Evolutionary conservation across 2,888 invertebrate species (phyloP).

Genomic region (Pachydiplax longipennis): DNA sequence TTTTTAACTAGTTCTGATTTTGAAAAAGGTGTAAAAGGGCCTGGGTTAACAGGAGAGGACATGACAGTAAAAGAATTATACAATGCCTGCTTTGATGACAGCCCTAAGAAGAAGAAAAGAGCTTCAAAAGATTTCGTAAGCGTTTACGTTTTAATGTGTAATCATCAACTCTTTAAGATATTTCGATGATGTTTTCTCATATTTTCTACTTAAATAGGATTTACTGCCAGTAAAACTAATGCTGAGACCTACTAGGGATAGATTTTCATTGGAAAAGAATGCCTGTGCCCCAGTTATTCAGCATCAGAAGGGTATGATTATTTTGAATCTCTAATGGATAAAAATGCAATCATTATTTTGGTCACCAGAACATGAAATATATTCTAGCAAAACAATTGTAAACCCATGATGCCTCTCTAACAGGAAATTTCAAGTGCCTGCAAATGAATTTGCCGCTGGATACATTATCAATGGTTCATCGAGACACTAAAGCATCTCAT

Average conservation of each 20-base stretch:
- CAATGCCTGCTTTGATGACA: constrained; percentile 1
- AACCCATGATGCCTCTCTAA: constrained; percentile 49
- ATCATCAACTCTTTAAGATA: neutral
- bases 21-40: constrained; percentile 65
- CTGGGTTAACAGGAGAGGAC: constrained; percentile 23
- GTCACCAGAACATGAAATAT: no score
- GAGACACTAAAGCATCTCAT: constrained; percentile 68
- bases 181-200: neutral
- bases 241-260: constrained; percentile 69
- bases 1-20: constrained; percentile 71
- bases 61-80: constrained; percentile 26
- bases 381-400: constrained; percentile 22
- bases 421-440: constrained; percentile 61
- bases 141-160: neutral
- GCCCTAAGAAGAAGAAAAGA: neutral
- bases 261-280: constrained; percentile 58
- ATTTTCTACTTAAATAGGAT: constrained; percentile 61
- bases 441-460: constrained; percentile 73
- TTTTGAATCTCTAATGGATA: neutral
- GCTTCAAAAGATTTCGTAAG: constrained; percentile 56
- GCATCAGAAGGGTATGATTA: constrained; percentile 68
- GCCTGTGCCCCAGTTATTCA: constrained; percentile 66
- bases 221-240: constrained; percentile 69
- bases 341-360: neutral
- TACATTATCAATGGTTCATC: constrained; percentile 74